phyloP scores from a whole-genome alignment of 2,797 vertebrate species.

The Periophthalmus magnuspinnatus region DNA sequence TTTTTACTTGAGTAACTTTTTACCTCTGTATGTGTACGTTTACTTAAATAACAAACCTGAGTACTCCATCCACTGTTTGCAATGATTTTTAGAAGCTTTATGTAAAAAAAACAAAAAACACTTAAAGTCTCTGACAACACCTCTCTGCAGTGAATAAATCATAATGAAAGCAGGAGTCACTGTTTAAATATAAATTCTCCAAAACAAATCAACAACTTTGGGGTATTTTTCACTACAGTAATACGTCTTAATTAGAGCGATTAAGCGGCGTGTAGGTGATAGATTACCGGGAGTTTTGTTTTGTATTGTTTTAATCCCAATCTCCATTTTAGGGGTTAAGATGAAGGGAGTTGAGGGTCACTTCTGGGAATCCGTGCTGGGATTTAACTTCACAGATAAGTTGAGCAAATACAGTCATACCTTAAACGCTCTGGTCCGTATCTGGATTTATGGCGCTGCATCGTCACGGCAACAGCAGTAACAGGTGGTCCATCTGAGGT shows the following conservation, averaged over 20 bases:
- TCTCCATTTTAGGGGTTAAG: neutral
- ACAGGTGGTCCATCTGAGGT: slow-evolving; percentile 9
- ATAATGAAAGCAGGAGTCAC: slow-evolving; percentile 16
- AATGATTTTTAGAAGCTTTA: neutral
- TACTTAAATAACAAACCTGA: too few species aligned
- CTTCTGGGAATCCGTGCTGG: neutral
- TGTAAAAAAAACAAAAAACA: neutral
- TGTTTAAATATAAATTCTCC: slow-evolving; percentile 1
- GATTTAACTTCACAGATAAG: neutral
- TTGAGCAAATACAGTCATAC: neutral
- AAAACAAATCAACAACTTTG: slow-evolving; percentile 2
- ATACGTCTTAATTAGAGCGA: slow-evolving; percentile 4
- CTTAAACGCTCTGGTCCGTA: neutral
- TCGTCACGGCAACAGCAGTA: neutral
- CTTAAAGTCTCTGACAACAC: slow-evolving; percentile 3
- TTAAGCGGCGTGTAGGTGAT: neutral
- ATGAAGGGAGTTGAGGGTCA: neutral
- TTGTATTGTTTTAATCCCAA: neutral
- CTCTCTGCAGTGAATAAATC: slow-evolving; percentile 30
- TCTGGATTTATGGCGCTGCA: slow-evolving; percentile 9
- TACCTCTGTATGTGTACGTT: too few species aligned
- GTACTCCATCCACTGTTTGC: too few species aligned
- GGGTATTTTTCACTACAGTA: neutral
- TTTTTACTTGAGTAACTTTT: too few species aligned
- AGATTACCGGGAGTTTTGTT: slow-evolving; percentile 4